These are phyloP conservation scores for Coleophora deauratella DNA, from an alignment of 2,888 invertebrate species.

Conservation along the genomic window DNA sequence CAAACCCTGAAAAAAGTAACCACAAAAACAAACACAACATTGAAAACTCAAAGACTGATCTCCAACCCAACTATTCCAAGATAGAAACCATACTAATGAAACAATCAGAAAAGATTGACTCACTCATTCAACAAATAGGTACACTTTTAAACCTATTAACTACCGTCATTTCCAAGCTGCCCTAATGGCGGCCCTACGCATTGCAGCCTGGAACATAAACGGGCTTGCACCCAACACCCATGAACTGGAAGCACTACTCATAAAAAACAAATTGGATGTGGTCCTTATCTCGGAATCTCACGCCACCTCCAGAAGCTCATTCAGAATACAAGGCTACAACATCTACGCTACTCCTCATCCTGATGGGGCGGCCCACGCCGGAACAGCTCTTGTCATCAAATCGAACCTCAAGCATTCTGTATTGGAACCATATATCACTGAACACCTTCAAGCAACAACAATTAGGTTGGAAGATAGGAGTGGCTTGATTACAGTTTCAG, in stretches of 20 bases:
- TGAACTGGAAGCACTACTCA: constrained; percentile 11
- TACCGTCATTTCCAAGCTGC: constrained; percentile 1
- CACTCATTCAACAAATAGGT: constrained; percentile 9
- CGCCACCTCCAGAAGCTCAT: constrained; percentile 10
- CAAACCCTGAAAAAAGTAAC: too few relatives aligned
- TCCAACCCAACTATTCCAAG: not conserved
- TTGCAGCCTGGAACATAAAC: constrained; percentile 21
- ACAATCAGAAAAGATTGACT: constrained; percentile 9
- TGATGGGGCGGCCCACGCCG: constrained; percentile 19
- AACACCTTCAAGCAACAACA: constrained; percentile 13
- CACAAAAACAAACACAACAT: too few relatives aligned
- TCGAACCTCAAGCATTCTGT: constrained; percentile 14
- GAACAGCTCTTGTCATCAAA: constrained; percentile 16
- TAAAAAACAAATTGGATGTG: constrained; percentile 15
- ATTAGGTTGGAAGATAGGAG: constrained; percentile 6
- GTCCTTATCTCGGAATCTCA: constrained; percentile 19
- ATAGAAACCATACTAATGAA: constrained; percentile 7
- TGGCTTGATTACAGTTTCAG: constrained; percentile 5
- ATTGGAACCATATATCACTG: constrained; percentile 2
- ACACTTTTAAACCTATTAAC: constrained; percentile 1
- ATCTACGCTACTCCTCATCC: constrained; percentile 21
- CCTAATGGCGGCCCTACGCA: constrained; percentile 4
- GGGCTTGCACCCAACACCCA: constrained; percentile 15
- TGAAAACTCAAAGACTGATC: not conserved
- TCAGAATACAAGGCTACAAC: constrained; percentile 13